A percentile compares a stretch with the other conserved stretches of the same genome.
Evolutionary conservation across 2,113 vertebrate species (phyloP).

Genomic region (Haemorhous mexicanus): DNA sequence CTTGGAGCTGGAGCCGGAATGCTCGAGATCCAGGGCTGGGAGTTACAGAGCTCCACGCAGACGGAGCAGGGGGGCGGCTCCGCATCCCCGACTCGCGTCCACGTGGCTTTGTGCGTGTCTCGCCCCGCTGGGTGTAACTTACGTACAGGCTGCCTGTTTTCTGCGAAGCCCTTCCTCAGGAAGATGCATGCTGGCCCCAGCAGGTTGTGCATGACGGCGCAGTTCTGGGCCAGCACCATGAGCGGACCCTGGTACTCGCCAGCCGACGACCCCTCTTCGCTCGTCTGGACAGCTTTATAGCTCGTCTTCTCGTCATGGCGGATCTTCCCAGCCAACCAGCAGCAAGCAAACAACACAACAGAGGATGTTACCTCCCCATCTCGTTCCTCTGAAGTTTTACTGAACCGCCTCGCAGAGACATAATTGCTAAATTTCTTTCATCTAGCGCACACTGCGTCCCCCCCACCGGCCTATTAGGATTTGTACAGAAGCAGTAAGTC

Average conservation of each 20-base stretch:
- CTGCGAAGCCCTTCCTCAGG: conserved; percentile 96
- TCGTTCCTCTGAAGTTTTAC: conserved; percentile 22
- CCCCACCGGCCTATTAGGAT: background rate
- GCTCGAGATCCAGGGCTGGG: background rate
- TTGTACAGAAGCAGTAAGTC: background rate
- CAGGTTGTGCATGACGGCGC: conserved; percentile 91
- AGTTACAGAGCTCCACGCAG: background rate
- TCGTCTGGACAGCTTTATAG: conserved; percentile 89
- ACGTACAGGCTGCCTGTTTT: conserved; percentile 99
- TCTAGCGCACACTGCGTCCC: background rate
- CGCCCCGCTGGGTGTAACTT: conserved; percentile 77
- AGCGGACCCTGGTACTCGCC: conserved; percentile 84
- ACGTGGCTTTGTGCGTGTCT: background rate
- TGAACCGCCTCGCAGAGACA: conserved; percentile 38
- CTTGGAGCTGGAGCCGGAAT: background rate
- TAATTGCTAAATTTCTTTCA: conserved; percentile 1
- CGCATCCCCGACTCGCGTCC: background rate
- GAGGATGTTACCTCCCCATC: conserved; percentile 68
- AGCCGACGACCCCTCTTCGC: conserved; percentile 82
- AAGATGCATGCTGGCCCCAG: conserved; percentile 97
- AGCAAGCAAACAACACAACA: conserved; percentile 78
- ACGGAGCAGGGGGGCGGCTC: background rate
- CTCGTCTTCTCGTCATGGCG: conserved; percentile 90
- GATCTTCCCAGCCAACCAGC: conserved; percentile 76
- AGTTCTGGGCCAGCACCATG: conserved; percentile 90